phyloP scores from a whole-genome alignment of 2,113 vertebrate genomes.

The Rhynchomys soricoides region DNA sequence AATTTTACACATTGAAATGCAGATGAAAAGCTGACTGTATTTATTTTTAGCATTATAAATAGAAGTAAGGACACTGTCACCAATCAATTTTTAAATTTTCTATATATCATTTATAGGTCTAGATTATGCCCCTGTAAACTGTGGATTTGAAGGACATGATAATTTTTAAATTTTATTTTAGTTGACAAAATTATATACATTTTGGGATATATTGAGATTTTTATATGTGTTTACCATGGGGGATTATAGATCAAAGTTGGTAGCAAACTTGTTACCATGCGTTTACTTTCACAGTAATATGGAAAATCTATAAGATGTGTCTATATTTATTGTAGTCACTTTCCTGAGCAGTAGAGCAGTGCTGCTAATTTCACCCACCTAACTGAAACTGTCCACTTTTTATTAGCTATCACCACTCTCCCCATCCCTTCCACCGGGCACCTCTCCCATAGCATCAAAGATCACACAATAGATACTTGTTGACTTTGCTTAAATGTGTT shows the following conservation, averaged over 20 bases:
- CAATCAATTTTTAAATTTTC: background rate
- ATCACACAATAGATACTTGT: background rate
- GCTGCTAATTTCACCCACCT: background rate
- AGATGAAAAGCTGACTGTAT: background rate
- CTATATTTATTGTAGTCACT: background rate
- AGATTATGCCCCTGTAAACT: background rate
- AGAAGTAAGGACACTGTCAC: background rate
- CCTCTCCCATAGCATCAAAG: background rate
- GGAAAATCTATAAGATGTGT: background rate
- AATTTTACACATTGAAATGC: background rate
- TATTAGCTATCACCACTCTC: no score
- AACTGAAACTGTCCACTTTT: background rate
- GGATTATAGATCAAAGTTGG: background rate
- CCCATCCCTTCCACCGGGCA: background rate
- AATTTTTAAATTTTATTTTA: background rate
- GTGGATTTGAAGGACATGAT: background rate
- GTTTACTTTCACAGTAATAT: background rate
- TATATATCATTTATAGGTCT: background rate
- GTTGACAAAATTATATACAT: background rate
- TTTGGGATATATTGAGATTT: background rate
- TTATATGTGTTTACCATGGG: background rate
- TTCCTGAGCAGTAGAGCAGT: background rate
- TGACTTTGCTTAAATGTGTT: background rate
- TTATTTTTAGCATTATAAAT: background rate
- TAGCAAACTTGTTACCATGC: background rate